phyloP scores from a whole-genome alignment of 2,113 vertebrate species.

The Rhea americana region DNA sequence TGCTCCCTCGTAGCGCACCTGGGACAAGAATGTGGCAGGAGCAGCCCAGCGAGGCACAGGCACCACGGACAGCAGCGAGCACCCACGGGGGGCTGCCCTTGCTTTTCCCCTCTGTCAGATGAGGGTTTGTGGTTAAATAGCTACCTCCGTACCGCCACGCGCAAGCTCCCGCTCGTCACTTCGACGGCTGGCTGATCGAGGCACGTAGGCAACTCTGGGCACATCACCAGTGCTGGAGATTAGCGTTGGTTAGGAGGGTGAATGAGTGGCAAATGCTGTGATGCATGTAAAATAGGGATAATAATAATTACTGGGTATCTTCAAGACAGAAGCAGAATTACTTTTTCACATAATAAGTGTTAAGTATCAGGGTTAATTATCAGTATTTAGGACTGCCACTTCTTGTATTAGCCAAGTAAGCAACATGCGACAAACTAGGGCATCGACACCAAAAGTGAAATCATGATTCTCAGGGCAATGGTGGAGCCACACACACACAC shows the following conservation, averaged over 20 bases:
- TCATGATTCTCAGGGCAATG: not conserved
- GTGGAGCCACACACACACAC: not conserved
- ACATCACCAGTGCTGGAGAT: not conserved
- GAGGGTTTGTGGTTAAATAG: not conserved
- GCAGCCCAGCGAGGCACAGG: not conserved
- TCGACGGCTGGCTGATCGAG: not conserved
- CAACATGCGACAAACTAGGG: not conserved
- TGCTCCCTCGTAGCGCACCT: not conserved
- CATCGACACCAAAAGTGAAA: not conserved
- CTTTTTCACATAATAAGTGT: conserved; percentile 10
- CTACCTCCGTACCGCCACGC: fast-evolving
- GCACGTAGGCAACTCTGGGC: fast-evolving
- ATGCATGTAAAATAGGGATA: conserved; percentile 5
- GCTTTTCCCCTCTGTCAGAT: not conserved
- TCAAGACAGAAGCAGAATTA: conserved; percentile 23
- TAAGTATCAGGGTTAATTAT: conserved; percentile 49
- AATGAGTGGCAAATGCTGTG: not conserved
- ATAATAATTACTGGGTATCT: conserved; percentile 16
- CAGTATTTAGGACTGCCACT: conserved; percentile 32
- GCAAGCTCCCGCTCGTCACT: fast-evolving
- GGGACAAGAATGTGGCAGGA: not conserved
- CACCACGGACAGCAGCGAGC: not conserved
- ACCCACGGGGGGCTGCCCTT: not conserved
- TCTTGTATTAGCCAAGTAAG: conserved; percentile 29
- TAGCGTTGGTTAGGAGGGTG: not conserved